Evolutionary conservation across 2,797 vertebrate genomes (phyloP).

Genomic region (Decapterus maruadsi): DNA sequence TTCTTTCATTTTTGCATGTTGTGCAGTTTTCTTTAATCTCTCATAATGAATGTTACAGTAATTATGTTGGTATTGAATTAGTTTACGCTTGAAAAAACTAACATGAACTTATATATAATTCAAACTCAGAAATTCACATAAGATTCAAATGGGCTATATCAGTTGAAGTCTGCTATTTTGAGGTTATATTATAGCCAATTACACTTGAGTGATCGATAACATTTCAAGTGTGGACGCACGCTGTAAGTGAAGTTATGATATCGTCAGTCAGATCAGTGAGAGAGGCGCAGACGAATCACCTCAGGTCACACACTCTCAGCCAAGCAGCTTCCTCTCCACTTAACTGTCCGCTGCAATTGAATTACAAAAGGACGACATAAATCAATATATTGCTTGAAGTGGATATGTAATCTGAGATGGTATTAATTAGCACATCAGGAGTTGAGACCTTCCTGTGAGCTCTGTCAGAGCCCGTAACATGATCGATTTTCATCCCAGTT

Average conservation of each 20-base stretch:
- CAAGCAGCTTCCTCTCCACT: conserved; percentile 66
- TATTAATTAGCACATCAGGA: conserved; percentile 68
- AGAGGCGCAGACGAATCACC: conserved; percentile 45
- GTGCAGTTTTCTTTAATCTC: not conserved
- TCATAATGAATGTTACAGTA: not conserved
- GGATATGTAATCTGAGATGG: conserved; percentile 55
- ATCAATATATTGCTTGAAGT: conserved; percentile 42
- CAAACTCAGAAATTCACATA: not conserved
- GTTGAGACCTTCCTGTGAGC: conserved; percentile 64
- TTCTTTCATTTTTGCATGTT: not conserved
- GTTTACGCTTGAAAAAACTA: not conserved
- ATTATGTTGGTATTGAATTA: not conserved
- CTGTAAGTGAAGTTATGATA: conserved; percentile 50
- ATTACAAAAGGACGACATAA: conserved; percentile 52
- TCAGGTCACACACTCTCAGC: conserved; percentile 76
- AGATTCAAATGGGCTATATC: not conserved
- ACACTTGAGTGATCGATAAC: not conserved
- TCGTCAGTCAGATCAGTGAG: conserved; percentile 47
- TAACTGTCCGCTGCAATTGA: conserved; percentile 46
- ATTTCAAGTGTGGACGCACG: conserved; percentile 20
- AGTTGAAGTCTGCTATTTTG: conserved; percentile 14
- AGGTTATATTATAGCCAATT: not conserved
- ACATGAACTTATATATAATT: not conserved
- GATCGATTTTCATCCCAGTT: conserved; percentile 24
- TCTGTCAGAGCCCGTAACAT: conserved; percentile 65